phyloP scores from a whole-genome alignment of 2,888 invertebrate genomes.

The Lasioglossum marginatum region DNA sequence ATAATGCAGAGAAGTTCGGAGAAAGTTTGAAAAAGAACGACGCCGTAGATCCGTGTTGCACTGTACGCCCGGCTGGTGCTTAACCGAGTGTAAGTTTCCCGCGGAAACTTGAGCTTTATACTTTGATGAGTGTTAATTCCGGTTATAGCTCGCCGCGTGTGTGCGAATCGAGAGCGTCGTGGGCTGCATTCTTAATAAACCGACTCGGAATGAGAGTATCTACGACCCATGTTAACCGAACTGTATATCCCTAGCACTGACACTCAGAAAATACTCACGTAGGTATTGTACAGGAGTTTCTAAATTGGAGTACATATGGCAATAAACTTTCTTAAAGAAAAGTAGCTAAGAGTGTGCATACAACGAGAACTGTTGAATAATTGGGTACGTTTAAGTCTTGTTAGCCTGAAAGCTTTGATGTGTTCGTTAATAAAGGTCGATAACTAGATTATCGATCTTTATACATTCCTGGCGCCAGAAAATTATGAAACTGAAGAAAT shows the following conservation, averaged over 20 bases:
- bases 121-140: constrained; percentile 15
- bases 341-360: not conserved
- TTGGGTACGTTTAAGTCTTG: not conserved
- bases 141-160: not conserved
- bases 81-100: constrained; percentile 3
- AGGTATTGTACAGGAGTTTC: not conserved
- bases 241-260: not conserved
- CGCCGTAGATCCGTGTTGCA: constrained; percentile 1
- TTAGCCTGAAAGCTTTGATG: not conserved
- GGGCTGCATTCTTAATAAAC: not conserved
- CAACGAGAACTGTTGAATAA: not conserved
- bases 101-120: constrained; percentile 17
- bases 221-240: not conserved
- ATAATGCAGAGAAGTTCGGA: not conserved
- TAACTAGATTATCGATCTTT: not conserved
- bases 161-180: not conserved
- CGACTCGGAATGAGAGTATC: not conserved
- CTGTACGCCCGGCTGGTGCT: not conserved
- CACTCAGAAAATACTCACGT: not conserved
- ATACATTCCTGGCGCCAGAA: not conserved
- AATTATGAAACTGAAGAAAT: not conserved
- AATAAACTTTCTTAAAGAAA: not conserved
- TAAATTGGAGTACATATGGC: not conserved
- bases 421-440: not conserved
- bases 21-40: constrained; percentile 6